A percentile compares a stretch with the other conserved stretches of the same genome.
Conservation (phyloP, 2,888 invertebrate species). For the Athalia rosae region DNA sequence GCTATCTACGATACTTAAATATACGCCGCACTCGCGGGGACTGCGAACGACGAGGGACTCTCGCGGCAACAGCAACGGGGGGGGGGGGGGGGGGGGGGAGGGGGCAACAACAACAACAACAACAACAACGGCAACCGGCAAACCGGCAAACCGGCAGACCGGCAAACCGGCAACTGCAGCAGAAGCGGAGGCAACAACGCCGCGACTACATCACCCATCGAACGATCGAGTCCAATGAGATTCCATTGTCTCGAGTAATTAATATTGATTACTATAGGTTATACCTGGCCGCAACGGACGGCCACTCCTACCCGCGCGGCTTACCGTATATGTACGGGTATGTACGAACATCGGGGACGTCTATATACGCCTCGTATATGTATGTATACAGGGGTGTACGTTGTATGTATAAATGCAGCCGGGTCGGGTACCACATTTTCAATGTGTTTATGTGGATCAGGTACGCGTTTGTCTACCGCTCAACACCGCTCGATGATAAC, state of each 20-base stretch:
- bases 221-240: conserved; percentile 74
- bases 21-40: too few relatives aligned
- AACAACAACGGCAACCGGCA: too few relatives aligned
- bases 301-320: conserved; percentile 22
- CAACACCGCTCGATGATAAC: neutral
- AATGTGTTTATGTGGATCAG: neutral
- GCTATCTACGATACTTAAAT: too few relatives aligned
- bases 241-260: conserved; percentile 74
- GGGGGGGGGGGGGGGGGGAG: too few relatives aligned
- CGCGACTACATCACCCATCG: conserved; percentile 53
- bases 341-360: neutral
- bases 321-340: neutral
- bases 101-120: too few relatives aligned
- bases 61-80: too few relatives aligned
- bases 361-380: neutral
- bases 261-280: conserved; percentile 74
- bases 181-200: conserved; percentile 53
- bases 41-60: too few relatives aligned
- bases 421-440: neutral
- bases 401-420: too few relatives aligned
- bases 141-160: conserved; percentile 33
- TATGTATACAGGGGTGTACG: neutral
- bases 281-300: conserved; percentile 50
- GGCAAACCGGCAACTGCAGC: conserved; percentile 10
- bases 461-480: neutral